Evolutionary conservation across 2,888 invertebrate species (phyloP).

Genomic region (Plusia festucae): DNA sequence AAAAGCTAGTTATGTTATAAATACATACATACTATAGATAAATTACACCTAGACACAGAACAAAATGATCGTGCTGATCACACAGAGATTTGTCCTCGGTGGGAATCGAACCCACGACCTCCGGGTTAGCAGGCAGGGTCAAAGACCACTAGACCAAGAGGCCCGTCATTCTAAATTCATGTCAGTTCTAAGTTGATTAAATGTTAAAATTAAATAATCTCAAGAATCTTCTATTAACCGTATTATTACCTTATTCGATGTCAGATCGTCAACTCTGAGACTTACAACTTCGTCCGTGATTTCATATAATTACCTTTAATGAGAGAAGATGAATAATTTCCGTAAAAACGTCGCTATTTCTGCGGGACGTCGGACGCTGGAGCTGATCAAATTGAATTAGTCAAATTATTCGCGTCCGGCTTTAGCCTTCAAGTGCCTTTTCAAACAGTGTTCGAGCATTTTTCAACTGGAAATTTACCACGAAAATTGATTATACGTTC

Average conservation of each 20-base stretch:
- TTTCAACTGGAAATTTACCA: slow-evolving; percentile 28
- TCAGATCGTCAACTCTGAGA: neutral
- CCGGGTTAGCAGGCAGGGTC: no score
- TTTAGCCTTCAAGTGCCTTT: slow-evolving; percentile 40
- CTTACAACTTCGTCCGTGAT: neutral
- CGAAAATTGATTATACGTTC: slow-evolving; percentile 39
- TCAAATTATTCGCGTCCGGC: slow-evolving; percentile 63
- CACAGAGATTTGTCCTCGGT: no score
- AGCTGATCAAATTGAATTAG: slow-evolving; percentile 61
- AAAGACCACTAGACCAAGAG: no score
- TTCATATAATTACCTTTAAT: neutral
- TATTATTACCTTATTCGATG: neutral
- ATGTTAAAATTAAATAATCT: no score
- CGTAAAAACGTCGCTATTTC: slow-evolving; percentile 11
- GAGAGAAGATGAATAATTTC: slow-evolving; percentile 19
- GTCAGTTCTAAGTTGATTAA: no score
- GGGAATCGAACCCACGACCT: no score
- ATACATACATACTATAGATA: no score
- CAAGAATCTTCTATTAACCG: no score
- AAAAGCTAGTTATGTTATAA: no score
- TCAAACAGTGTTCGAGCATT: slow-evolving; percentile 35
- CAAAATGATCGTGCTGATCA: no score
- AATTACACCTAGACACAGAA: no score
- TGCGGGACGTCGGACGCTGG: slow-evolving; percentile 14
- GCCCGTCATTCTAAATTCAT: no score